These are phyloP conservation scores for Bombyx huttoni DNA, from an alignment of 2,888 invertebrate genomes.

Conservation along the genomic window DNA sequence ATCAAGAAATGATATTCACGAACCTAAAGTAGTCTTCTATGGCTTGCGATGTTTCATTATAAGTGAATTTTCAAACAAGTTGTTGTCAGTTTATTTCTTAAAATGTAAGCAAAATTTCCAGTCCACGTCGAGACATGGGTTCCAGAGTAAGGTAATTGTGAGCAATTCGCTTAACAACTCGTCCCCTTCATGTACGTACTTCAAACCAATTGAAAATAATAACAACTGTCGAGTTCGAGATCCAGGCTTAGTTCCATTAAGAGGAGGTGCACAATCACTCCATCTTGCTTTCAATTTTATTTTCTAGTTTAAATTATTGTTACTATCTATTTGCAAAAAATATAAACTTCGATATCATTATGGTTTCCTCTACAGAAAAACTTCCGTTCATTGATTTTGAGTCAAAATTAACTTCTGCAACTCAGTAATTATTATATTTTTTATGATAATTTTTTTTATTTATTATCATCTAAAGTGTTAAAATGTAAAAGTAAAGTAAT, in stretches of 20 bases:
- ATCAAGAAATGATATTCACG: slow-evolving; percentile 25
- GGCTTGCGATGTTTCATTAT: slow-evolving; percentile 49
- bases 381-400: not conserved
- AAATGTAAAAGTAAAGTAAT: no score
- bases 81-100: slow-evolving; percentile 21
- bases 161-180: not conserved
- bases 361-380: not conserved
- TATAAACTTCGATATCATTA: not conserved
- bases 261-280: slow-evolving; percentile 8
- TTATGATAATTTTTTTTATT: not conserved
- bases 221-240: not conserved
- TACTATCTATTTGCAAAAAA: not conserved
- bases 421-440: not conserved
- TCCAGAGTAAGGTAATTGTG: slow-evolving; percentile 56
- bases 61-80: slow-evolving; percentile 21
- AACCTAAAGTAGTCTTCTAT: slow-evolving; percentile 34
- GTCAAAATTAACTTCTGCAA: not conserved
- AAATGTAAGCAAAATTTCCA: slow-evolving; percentile 44
- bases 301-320: slow-evolving; percentile 6
- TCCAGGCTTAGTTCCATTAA: not conserved
- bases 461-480: no score
- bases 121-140: slow-evolving; percentile 64
- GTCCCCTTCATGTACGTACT: slow-evolving; percentile 1
- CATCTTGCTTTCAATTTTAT: slow-evolving; percentile 19
- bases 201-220: slow-evolving; percentile 1